Conservation (phyloP, 2,888 invertebrate species). For the Dicycla oo region DNA sequence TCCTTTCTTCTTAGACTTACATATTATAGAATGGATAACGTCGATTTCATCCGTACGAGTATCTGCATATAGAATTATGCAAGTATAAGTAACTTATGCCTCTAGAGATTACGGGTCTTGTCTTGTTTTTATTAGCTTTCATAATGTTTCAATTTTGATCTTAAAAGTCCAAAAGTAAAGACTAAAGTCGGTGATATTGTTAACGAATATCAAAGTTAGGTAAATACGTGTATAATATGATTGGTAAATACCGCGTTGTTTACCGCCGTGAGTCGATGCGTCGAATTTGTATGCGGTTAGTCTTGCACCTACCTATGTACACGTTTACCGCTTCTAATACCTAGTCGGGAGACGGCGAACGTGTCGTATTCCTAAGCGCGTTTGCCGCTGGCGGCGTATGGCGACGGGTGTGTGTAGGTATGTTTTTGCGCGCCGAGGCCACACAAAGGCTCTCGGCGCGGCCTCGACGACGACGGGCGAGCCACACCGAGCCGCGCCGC, state of each 20-base stretch:
- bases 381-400: slow-evolving; percentile 27
- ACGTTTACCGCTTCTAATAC: slow-evolving; percentile 52
- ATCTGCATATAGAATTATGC: not conserved
- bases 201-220: not conserved
- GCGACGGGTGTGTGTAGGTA: slow-evolving; percentile 55
- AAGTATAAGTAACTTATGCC: too few species aligned
- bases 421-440: slow-evolving; percentile 81
- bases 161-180: not conserved
- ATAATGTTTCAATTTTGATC: not conserved
- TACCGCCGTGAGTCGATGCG: slow-evolving; percentile 1
- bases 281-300: slow-evolving; percentile 39
- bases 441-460: slow-evolving; percentile 83
- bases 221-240: too few species aligned
- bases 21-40: not conserved
- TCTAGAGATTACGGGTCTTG: too few species aligned
- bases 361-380: slow-evolving; percentile 53
- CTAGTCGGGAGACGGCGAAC: slow-evolving; percentile 45
- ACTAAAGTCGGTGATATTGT: not conserved
- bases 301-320: slow-evolving; percentile 37
- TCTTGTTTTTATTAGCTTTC: too few species aligned
- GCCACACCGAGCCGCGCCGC: slow-evolving; percentile 84
- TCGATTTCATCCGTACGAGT: not conserved
- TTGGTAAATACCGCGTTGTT: slow-evolving; percentile 18
- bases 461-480: slow-evolving; percentile 63
- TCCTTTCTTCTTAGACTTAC: not conserved